Conservation (phyloP, 2,797 vertebrate genomes). For the Orientallactaga sibirica region DNA sequence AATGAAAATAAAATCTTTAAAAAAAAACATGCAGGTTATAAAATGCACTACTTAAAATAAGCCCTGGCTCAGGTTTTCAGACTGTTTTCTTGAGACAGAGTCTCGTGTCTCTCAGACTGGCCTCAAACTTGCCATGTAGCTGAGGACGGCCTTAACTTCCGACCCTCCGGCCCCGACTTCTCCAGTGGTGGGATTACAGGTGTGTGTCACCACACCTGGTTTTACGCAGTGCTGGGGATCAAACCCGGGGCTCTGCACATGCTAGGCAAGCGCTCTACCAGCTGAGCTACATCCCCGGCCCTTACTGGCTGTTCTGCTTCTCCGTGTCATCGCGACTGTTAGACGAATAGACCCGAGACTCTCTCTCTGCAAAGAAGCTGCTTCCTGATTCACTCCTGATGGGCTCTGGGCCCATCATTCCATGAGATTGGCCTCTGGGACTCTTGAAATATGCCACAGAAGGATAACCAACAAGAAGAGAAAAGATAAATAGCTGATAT, state of each 20-base stretch:
- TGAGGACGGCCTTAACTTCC: not conserved
- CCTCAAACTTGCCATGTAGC: not conserved
- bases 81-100: not conserved
- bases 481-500: not conserved
- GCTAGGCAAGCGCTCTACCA: not conserved
- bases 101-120: not conserved
- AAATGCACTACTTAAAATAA: rapidly evolving
- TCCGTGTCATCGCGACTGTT: not conserved
- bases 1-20: too few species aligned
- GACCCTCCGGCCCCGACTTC: not conserved
- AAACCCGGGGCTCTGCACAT: not conserved
- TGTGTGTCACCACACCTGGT: not conserved
- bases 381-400: not conserved
- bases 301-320: not conserved
- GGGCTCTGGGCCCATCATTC: not conserved
- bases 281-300: not conserved
- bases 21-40: not conserved
- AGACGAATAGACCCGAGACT: not conserved
- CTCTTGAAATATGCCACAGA: not conserved
- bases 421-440: not conserved
- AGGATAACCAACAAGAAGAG: not conserved
- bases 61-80: not conserved
- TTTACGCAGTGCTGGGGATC: not conserved
- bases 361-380: not conserved
- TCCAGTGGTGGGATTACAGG: not conserved